Evolutionary conservation across 2,888 invertebrate genomes (phyloP), one percentile per base, ranked within the genome.

Genomic region (Hartigia nigra): DNA sequence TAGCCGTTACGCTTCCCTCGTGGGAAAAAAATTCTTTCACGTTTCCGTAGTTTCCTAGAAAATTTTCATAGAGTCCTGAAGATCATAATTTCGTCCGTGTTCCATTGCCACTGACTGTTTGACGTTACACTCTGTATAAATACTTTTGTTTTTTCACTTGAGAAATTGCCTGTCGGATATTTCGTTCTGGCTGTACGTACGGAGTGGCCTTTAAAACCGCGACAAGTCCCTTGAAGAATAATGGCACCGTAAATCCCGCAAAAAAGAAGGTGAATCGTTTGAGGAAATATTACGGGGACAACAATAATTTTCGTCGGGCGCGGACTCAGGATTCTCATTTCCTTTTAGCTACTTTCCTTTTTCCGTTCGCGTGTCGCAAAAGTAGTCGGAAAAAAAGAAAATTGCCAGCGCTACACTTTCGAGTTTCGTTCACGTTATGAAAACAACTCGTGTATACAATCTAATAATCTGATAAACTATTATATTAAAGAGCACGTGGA

Each of bases 181-280:
- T 81, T 79, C 74, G 75, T 76, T 74, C 74, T 76, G 31, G 76
- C 76, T 74, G 81, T 70, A 77, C 74, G 5, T 55, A 23, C 55
- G 23, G 77, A 81, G 79, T 81, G 55, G 79, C 80, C 79, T 80
- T 80, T 80, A 80, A 55, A 79, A 80, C 80, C 76, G 77, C 76
- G 69, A 78, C 78, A 36, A 77, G 75, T 55, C 23, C 75, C 34
- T 34, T 12, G 76, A 76, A 76, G 79, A 81, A 79, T 81, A 81
- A 81, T 81, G 78, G 81, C 79, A 69, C 77, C 79, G 80, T 81
- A 80, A 80, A 80, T 80, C 77, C 76, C 69, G 75, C 72, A 81
- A 79, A 55, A 39, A 39, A 55, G 77, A 76, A 77, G 81, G 77
- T 79, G 82, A 75, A 82, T 78, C 76, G 82, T 79, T 81, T 79